phyloP scores from a whole-genome alignment of 2,888 invertebrate genomes.

The Phaonia tiefii region DNA sequence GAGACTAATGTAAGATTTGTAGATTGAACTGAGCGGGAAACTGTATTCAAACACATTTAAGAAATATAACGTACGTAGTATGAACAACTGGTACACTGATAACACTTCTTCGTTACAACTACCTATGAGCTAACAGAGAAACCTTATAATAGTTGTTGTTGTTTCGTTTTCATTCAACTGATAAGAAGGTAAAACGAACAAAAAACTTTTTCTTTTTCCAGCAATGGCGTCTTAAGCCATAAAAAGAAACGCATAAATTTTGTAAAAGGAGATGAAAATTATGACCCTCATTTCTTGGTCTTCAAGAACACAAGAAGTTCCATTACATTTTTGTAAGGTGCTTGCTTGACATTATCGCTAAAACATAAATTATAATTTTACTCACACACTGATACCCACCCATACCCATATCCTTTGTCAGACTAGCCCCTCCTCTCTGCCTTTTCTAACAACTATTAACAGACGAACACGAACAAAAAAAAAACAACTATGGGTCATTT shows the following conservation, averaged over 20 bases:
- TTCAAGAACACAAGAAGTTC: not conserved
- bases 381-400: constrained; percentile 10
- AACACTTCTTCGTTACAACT: constrained; percentile 30
- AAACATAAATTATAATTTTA: constrained; percentile 42
- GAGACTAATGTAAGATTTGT: not conserved
- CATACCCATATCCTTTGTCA: no score
- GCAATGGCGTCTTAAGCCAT: constrained; percentile 58
- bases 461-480: not conserved
- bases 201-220: constrained; percentile 18
- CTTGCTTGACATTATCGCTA: constrained; percentile 47
- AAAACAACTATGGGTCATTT: constrained; percentile 17
- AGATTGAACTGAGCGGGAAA: not conserved
- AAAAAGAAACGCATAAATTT: constrained; percentile 39
- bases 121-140: constrained; percentile 22
- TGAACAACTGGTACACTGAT: constrained; percentile 25
- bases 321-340: constrained; percentile 44
- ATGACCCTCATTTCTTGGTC: constrained; percentile 49
- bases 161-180: constrained; percentile 5
- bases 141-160: constrained; percentile 26
- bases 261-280: constrained; percentile 27
- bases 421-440: not conserved
- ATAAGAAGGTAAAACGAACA: constrained; percentile 25
- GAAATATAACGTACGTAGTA: no score
- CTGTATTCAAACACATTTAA: no score
- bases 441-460: not conserved